A percentile compares a stretch with the other conserved stretches of the same genome.
These are phyloP conservation scores for Melanargia galathea DNA, from an alignment of 2,888 invertebrate genomes.

Conservation along the genomic window DNA sequence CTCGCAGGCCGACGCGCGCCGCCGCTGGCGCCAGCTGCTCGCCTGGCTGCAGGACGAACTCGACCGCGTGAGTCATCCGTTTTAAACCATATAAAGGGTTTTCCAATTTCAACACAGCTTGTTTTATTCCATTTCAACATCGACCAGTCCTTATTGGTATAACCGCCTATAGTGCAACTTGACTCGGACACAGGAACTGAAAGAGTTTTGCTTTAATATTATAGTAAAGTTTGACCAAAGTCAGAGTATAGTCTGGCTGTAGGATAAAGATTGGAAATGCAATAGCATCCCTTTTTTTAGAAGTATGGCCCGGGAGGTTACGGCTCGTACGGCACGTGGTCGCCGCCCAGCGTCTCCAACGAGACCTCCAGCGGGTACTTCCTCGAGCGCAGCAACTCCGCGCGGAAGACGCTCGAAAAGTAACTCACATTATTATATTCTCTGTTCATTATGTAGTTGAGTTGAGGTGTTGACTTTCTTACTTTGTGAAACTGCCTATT, in stretches of 20 bases:
- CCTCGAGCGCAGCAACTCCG: slow-evolving; percentile 96
- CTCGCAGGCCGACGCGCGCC: slow-evolving; percentile 88
- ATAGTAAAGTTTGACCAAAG: too few relatives aligned
- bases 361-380: slow-evolving; percentile 97
- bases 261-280: not conserved
- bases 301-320: slow-evolving; percentile 85
- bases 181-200: too few relatives aligned
- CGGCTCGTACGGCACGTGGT: slow-evolving; percentile 94
- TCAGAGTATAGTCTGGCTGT: too few relatives aligned
- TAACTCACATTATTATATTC: slow-evolving; percentile 45
- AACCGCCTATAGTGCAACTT: too few relatives aligned
- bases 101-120: too few relatives aligned
- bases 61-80: slow-evolving; percentile 83
- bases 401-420: slow-evolving; percentile 90
- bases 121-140: too few relatives aligned
- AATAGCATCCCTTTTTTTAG: slow-evolving; percentile 51
- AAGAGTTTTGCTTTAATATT: too few relatives aligned
- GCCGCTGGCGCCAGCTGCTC: slow-evolving; percentile 94
- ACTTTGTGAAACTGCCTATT: too few relatives aligned
- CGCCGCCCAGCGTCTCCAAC: slow-evolving; percentile 96
- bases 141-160: too few relatives aligned
- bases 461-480: too few relatives aligned
- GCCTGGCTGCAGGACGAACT: slow-evolving; percentile 98
- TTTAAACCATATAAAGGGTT: too few relatives aligned
- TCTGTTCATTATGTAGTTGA: not conserved